Percentiles rank a stretch among this genome's conserved stretches.
Conservation (phyloP, 1,140 invertebrate species). For the Caligus rogercresseyi region DNA sequence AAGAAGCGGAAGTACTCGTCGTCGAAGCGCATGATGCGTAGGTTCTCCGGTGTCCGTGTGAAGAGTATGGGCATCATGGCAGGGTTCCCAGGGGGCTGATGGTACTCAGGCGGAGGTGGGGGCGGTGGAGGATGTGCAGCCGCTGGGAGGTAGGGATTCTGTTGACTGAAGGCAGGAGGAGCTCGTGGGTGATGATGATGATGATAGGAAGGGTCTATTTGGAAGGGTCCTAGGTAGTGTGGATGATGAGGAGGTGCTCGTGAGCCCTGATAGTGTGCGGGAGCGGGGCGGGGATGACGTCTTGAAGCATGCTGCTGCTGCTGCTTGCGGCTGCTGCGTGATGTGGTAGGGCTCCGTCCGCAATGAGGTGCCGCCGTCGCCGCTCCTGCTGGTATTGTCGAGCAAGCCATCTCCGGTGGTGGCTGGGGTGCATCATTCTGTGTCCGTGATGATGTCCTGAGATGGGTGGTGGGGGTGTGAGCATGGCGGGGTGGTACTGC, state of each 20-base stretch:
- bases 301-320: not conserved
- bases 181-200: no score
- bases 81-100: not conserved
- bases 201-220: no score
- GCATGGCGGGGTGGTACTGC: constrained; percentile 14
- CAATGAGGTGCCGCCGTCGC: not conserved
- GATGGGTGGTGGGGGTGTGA: not conserved
- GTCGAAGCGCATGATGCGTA: not conserved
- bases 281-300: not conserved
- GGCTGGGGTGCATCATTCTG: not conserved
- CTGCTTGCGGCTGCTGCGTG: not conserved
- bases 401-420: not conserved
- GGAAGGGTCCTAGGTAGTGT: no score
- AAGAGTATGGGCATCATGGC: not conserved
- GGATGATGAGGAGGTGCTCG: no score
- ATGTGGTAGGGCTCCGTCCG: not conserved
- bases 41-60: not conserved
- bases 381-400: constrained; percentile 8
- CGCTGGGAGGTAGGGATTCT: no score
- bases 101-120: not conserved
- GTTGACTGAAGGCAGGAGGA: no score
- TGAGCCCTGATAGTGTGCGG: no score
- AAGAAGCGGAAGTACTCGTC: constrained; percentile 24
- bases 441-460: no score
- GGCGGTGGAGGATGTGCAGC: not conserved